Base-by-base conservation (phyloP, 2,797 vertebrate species). In the Coreius guichenoti region DNA sequence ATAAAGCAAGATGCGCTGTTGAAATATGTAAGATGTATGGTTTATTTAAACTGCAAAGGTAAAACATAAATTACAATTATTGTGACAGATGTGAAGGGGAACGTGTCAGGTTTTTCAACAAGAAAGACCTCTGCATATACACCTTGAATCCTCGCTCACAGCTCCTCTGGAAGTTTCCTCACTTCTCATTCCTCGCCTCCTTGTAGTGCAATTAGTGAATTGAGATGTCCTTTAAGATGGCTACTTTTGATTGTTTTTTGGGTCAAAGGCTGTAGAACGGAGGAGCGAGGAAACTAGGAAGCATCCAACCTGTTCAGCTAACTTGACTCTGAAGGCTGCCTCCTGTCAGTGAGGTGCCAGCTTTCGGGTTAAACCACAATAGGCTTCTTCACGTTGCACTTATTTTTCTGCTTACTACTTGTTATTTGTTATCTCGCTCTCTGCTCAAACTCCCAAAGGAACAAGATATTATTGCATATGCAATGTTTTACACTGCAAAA, bases 321-420 rank as follows among this genome's bases (percentile, higher is more conserved):
- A 36, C 12, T 21, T 49, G 72, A 56, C 63, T 54, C 39, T 81
- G 21, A 77, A 39, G 61, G 39, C 65, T 68, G 68, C 74, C 61
- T 75, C 51, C 45, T 80, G 33, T 80, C 56, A 45, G 21, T 51
- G 31, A 70, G 45, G 63, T 80, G 78, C 31, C 11, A 19, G 77
- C 49, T 83, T 82, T 88, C 90, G 88, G 93, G 88, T 92, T 89
- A 86, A 86, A 90, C 88, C 80, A 86, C 93, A 93, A 93, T 91
- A 92, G 92, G 91, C 89, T 92, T 93, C 92, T 94, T 94, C 91
- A 93, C n/a, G 14, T 68, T 83, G 36, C 13, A 51, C 36, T 63
- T 36, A 63, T 67, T 84, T 78, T 61, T 26, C 16, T 85, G 65
- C 76, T 80, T 85, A 72, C 68, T 61, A 5, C 39, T 78, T 75